Conservation (phyloP, 2,113 vertebrate species). For the Amphiprion percula region DNA sequence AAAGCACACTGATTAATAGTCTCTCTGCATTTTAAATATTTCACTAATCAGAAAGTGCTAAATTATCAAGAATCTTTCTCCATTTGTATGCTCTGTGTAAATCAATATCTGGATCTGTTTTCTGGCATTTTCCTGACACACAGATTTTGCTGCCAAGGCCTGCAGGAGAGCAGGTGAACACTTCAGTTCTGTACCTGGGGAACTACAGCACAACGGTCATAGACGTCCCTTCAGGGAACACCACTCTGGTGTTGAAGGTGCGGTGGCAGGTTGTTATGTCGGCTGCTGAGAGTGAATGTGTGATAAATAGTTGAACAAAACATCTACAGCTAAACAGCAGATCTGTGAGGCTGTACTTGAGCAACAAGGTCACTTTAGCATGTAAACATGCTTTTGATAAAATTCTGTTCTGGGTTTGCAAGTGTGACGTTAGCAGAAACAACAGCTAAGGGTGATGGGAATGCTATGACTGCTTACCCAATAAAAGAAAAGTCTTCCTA, state of each 20-base stretch:
- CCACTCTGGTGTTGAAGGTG: slow-evolving; percentile 87
- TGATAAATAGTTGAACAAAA: neutral
- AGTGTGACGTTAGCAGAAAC: too few relatives aligned
- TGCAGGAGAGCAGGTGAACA: slow-evolving; percentile 68
- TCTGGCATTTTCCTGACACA: neutral
- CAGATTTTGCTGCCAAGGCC: slow-evolving; percentile 89
- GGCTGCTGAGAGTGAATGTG: neutral
- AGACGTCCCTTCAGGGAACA: slow-evolving; percentile 81
- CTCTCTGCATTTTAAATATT: neutral
- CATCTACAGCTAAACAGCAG: neutral
- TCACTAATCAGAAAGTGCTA: neutral
- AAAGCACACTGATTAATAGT: neutral
- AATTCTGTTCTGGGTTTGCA: too few relatives aligned
- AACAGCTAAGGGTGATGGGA: too few relatives aligned
- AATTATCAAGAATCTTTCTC: neutral
- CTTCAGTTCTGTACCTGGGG: slow-evolving; percentile 82
- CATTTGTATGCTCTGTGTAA: neutral
- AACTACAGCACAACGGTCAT: slow-evolving; percentile 85
- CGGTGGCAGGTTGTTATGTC: neutral
- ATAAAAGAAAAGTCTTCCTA: too few relatives aligned
- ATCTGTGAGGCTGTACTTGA: too few relatives aligned
- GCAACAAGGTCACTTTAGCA: neutral
- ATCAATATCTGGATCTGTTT: neutral
- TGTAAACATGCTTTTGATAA: neutral
- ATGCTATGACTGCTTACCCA: too few relatives aligned